These are phyloP conservation scores for Acanthosepion esculentum DNA, from an alignment of 2,888 invertebrate species.

Conservation along the genomic window DNA sequence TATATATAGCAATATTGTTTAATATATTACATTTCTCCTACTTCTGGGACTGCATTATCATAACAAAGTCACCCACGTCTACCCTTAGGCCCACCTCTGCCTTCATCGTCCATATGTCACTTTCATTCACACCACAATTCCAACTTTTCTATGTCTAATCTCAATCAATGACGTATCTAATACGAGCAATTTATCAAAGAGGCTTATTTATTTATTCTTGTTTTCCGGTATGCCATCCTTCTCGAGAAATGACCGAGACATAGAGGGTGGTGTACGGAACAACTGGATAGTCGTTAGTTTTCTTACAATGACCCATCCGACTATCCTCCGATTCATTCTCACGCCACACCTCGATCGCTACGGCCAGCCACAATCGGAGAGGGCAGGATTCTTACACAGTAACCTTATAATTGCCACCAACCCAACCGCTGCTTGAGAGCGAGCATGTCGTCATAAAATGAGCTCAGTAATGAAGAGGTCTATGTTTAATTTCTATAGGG, in stretches of 20 bases:
- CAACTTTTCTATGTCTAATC: background rate
- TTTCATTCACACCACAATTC: background rate
- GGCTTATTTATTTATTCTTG: background rate
- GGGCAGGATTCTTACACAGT: background rate
- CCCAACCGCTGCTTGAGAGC: background rate
- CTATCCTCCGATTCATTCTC: background rate
- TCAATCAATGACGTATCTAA: background rate
- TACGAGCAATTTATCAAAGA: background rate
- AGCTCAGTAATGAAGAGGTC: conserved; percentile 33
- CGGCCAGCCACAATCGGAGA: background rate
- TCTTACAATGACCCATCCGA: background rate
- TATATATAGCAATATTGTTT: background rate
- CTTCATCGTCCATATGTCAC: background rate
- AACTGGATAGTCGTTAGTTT: background rate
- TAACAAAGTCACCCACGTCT: too few species aligned
- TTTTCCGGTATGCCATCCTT: background rate
- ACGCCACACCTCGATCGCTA: background rate
- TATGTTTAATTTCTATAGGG: background rate
- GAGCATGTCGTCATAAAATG: background rate
- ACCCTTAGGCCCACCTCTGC: background rate
- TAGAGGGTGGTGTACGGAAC: background rate
- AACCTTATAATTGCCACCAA: background rate
- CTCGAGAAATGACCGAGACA: background rate
- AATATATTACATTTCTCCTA: background rate
- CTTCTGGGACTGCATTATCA: too few species aligned